Evolutionary conservation across 2,888 invertebrate species (phyloP), one percentile per base, ranked within the genome.

Genomic region (Ernsta delagoae): DNA sequence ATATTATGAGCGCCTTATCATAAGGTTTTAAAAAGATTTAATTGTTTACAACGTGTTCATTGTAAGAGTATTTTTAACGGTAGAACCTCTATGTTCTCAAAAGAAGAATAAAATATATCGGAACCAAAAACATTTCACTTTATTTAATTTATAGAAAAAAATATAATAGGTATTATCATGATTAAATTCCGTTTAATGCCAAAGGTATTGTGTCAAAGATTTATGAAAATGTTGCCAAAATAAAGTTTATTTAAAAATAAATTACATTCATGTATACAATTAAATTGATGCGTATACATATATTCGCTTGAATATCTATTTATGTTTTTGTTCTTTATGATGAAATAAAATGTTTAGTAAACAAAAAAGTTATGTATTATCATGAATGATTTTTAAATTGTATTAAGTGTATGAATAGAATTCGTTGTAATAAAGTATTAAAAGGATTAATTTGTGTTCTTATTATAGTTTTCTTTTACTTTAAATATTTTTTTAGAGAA

Each of bases 391-490:
- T 66, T 72, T 65, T 63, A 65, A 69, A 81, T 45, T 9, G n/a
- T 77, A 74, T 84, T 90, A 85, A 89, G 78, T 86, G 86, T 90
- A 89, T 85, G 73, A 79, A 87, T 92, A 92, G 91, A 88, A 85
- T 90, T 92, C 83, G 87, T 91, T 91, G 88, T 90, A 92, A 86
- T 92, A 92, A 92, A 92, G 77, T 75, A 78, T 75, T 43, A 57
- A 57, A 57, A 57, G 5, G 39, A n/a, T 39, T 57, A 3, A 36
- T 57, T 53, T 66, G 72, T 59, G 74, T 70, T 75, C 63, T 50
- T 50, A 8, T 50, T 50, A 24, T 24, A 24, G 24, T 24, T 24
- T 24, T 24, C 24, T 24, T 24, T 24, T 24, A 24, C 3, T 24
- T 24, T 24, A 1, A 24, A 3, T 24, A 24, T 24, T 24, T 3